These are phyloP conservation scores for Leptatherina wallacei DNA, from an alignment of 2,797 vertebrate genomes.

Conservation along the genomic window DNA sequence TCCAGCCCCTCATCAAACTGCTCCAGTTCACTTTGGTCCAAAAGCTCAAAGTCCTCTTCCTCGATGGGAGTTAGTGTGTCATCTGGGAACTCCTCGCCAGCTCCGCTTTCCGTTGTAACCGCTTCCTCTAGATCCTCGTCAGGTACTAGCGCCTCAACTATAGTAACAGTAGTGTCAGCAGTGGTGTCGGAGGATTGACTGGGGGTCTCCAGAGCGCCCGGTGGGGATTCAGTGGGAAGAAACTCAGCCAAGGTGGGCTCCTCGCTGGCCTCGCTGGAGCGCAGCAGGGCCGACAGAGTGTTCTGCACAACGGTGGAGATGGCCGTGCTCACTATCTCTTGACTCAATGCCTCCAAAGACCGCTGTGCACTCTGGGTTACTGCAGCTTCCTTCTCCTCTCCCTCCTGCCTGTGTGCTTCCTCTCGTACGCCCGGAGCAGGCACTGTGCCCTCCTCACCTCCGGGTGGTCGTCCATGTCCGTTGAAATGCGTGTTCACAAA, in stretches of 20 bases:
- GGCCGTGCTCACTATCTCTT: conserved; percentile 90
- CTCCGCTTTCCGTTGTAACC: conserved; percentile 30
- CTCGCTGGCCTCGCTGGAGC: conserved; percentile 85
- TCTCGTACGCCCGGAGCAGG: conserved; percentile 22
- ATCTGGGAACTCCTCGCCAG: conserved; percentile 66
- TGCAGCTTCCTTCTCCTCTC: conserved; percentile 10
- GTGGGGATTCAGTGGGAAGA: conserved; percentile 62
- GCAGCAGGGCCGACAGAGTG: conserved; percentile 87
- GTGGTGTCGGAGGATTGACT: conserved; percentile 34
- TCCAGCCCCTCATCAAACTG: conserved; percentile 89
- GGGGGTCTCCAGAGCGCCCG: conserved; percentile 51
- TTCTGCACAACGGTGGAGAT: conserved; percentile 90
- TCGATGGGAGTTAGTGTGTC: conserved; percentile 78
- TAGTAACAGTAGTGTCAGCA: conserved; percentile 29
- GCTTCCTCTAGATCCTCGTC: conserved; percentile 59
- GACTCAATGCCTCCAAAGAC: conserved; percentile 87
- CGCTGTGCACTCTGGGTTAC: conserved; percentile 70
- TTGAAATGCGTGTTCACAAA: conserved; percentile 99
- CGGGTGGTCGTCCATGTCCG: conserved; percentile 77
- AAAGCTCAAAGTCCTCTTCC: conserved; percentile 97
- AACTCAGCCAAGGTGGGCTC: conserved; percentile 76
- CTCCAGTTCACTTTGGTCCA: conserved; percentile 99
- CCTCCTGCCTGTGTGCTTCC: conserved; percentile 39
- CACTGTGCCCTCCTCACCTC: conserved; percentile 35
- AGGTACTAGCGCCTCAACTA: conserved; percentile 24